Evolutionary conservation across 2,797 vertebrate genomes (phyloP).

Genomic region (Luscinia luscinia): DNA sequence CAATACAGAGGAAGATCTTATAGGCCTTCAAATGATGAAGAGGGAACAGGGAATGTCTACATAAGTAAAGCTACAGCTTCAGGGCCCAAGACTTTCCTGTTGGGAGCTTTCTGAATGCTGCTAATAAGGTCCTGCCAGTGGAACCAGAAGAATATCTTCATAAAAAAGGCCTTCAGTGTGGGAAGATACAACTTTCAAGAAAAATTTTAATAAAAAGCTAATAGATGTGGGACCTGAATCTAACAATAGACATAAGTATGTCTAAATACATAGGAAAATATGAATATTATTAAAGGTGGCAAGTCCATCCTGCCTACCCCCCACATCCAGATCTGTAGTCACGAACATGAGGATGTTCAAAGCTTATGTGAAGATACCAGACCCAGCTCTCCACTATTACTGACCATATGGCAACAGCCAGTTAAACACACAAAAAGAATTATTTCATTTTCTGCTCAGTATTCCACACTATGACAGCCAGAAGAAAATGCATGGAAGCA

Average conservation of each 20-base stretch:
- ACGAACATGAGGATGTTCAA: neutral
- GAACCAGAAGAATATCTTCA: constrained; percentile 9
- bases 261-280: constrained; percentile 3
- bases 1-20: constrained; percentile 30
- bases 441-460: neutral
- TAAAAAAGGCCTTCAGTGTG: neutral
- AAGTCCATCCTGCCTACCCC: neutral
- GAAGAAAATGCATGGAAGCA: neutral
- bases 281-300: constrained; percentile 15
- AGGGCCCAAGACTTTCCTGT: constrained; percentile 22
- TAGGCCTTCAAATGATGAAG: neutral
- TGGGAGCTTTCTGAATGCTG: constrained; percentile 12
- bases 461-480: neutral
- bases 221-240: constrained; percentile 1
- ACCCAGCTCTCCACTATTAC: neutral
- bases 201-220: constrained; percentile 50
- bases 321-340: neutral
- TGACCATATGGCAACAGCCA: neutral
- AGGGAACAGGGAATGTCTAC: neutral
- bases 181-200: constrained; percentile 37
- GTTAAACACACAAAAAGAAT: neutral
- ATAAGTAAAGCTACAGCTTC: constrained; percentile 38
- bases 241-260: neutral
- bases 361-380: neutral
- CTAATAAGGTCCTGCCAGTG: constrained; percentile 30